Evolutionary conservation across 2,113 vertebrate genomes (phyloP).

Genomic region (Recurvirostra avosetta): DNA sequence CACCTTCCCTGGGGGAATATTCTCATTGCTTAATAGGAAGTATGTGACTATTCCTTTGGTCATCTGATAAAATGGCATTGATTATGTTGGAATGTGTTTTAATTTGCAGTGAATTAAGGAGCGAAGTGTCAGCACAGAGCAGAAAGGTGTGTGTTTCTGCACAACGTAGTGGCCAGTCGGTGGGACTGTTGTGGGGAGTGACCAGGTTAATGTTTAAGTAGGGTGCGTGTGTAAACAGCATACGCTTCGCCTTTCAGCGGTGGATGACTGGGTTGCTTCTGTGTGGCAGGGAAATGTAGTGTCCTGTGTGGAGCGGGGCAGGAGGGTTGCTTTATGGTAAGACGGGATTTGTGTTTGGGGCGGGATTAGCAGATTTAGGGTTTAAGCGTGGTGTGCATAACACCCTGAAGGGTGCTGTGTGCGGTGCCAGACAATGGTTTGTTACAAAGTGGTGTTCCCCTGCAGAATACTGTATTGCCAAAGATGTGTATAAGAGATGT

Average conservation of each 20-base stretch:
- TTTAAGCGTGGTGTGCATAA: accelerated
- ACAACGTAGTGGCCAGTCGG: accelerated
- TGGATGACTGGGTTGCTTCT: too few relatives aligned
- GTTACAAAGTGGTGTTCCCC: too few relatives aligned
- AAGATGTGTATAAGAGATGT: neutral
- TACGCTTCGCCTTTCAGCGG: accelerated
- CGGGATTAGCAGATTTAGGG: neutral
- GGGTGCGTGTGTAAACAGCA: neutral
- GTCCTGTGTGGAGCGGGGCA: accelerated
- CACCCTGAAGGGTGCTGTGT: accelerated
- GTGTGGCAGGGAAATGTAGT: neutral
- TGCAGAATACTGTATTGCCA: neutral
- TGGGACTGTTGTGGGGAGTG: too few relatives aligned
- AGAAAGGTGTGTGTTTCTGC: neutral
- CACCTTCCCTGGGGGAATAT: neutral
- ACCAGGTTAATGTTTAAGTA: too few relatives aligned
- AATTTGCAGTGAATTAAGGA: too few relatives aligned
- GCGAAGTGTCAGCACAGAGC: accelerated
- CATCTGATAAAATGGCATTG: neutral
- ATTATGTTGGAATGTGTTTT: neutral
- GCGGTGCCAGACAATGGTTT: neutral
- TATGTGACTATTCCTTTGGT: accelerated
- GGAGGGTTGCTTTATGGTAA: too few relatives aligned
- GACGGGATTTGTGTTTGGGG: neutral
- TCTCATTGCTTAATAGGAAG: accelerated